Percentiles rank a stretch among this genome's conserved stretches.
These are phyloP conservation scores for Nyctereutes procyonoides DNA, from an alignment of 2,113 vertebrate genomes.

Conservation along the genomic window DNA sequence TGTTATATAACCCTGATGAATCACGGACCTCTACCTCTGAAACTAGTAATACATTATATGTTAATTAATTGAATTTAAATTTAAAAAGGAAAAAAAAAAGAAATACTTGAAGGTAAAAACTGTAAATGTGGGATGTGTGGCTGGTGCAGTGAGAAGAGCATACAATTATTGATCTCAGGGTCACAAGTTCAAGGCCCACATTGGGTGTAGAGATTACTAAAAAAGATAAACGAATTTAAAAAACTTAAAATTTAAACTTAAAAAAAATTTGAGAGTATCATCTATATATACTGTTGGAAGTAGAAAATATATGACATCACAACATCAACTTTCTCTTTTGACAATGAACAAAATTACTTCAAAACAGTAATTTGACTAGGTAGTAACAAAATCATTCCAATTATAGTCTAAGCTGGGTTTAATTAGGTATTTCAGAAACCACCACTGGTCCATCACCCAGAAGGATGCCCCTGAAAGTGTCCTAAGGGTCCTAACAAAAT, in stretches of 20 bases:
- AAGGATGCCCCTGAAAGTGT: not conserved
- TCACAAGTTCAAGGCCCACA: not conserved
- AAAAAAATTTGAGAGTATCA: conserved; percentile 15
- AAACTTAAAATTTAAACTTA: not conserved
- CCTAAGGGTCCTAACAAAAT: not conserved
- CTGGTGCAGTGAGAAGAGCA: not conserved
- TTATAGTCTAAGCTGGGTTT: conserved; percentile 8
- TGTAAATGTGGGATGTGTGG: not conserved
- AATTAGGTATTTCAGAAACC: conserved; percentile 41
- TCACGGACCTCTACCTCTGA: no score
- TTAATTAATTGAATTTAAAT: no score
- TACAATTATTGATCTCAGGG: not conserved
- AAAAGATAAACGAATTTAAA: not conserved
- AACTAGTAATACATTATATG: no score
- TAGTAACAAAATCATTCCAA: conserved; percentile 49
- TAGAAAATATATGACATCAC: not conserved
- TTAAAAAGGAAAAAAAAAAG: no score
- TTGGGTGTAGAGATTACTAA: not conserved
- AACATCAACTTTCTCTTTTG: conserved; percentile 36
- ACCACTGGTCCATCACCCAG: not conserved
- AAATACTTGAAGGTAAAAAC: not conserved
- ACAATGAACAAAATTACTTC: conserved; percentile 48
- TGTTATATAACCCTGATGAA: no score
- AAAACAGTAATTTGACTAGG: conserved; percentile 9
- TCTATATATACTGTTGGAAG: not conserved